These are phyloP conservation scores for Drosophila burlai DNA, from an alignment of 1,140 invertebrate species.

Conservation along the genomic window DNA sequence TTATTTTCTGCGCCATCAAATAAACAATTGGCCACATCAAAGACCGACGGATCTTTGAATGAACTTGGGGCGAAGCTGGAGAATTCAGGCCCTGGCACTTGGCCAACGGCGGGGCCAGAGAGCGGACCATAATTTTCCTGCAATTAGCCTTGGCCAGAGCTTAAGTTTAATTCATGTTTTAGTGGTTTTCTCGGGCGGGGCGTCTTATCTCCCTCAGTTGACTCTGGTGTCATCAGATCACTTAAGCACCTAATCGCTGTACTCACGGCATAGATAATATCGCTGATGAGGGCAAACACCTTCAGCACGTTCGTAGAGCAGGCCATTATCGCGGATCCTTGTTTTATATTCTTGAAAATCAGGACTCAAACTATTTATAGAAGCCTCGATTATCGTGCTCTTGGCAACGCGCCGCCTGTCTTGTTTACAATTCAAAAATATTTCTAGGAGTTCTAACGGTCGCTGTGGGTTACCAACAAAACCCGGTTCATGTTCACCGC, in stretches of 20 bases:
- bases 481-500: constrained; percentile 63
- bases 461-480: constrained; percentile 56
- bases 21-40: constrained; percentile 56
- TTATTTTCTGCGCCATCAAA: constrained; percentile 35
- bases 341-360: background rate
- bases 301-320: constrained; percentile 76
- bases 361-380: constrained; percentile 23
- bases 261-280: constrained; percentile 77
- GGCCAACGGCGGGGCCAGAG: constrained; percentile 21
- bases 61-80: constrained; percentile 37
- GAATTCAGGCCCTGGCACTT: constrained; percentile 22
- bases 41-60: constrained; percentile 28
- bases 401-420: constrained; percentile 51
- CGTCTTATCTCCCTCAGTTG: constrained; percentile 6
- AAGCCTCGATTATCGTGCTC: constrained; percentile 7
- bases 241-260: constrained; percentile 18
- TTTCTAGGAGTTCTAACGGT: constrained; percentile 62
- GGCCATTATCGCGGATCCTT: constrained; percentile 60
- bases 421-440: constrained; percentile 69
- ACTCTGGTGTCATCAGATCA: constrained; percentile 1
- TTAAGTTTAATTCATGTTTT: constrained; percentile 22
- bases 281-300: constrained; percentile 65
- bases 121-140: constrained; percentile 12
- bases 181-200: constrained; percentile 5
- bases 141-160: constrained; percentile 42